Evolutionary conservation across 1,140 invertebrate genomes (phyloP), one percentile per base, ranked within the genome.

Genomic region (Globodera rostochiensis): DNA sequence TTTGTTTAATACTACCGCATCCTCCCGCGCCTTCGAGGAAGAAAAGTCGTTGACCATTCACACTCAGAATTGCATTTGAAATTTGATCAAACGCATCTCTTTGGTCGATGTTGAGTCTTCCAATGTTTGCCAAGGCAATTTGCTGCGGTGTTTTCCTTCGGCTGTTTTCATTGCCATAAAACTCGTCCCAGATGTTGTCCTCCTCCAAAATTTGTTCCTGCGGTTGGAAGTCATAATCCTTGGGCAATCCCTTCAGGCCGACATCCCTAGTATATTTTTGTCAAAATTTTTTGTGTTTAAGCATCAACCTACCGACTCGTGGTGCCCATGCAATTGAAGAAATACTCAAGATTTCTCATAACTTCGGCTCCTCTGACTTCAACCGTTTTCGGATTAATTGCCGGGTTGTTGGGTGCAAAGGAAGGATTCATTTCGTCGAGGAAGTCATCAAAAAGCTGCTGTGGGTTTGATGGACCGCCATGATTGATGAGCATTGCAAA

Each of bases 1-100:
- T 25, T 25, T 25, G 25, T 25, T 25, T 25, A 25, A 25, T 90
- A 11, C 89, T 86, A 19, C 85, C 88, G 19, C 86, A 50, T 84
- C 64, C 80, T 0, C 25, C 25, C 25, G 25, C 25, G 25, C 25
- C 25, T 25, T 25, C 25, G 1, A 25, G 25, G 25, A 85, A 87
- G 36, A 84, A 85, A 60, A 36, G 46, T 36, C 13, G 7, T 71
- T 71, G 69, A 9, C 46, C 7, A 4, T 13, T 4, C 4, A 7
- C 46, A 13, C 69, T 13, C 6, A 46, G 25, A 13, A 71, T 7
- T 8, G 69, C 69, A 8, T 3, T 7, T 11, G 25, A 71, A 8
- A 71, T 71, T 70, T 46, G 25, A 71, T 71, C 69, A 71, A 71
- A 71, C 13, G 69, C 69, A 36, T 7, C 46, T 13, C 7, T 36